phyloP scores from a whole-genome alignment of 2,888 invertebrate genomes.

The Ophion ventricosus region DNA sequence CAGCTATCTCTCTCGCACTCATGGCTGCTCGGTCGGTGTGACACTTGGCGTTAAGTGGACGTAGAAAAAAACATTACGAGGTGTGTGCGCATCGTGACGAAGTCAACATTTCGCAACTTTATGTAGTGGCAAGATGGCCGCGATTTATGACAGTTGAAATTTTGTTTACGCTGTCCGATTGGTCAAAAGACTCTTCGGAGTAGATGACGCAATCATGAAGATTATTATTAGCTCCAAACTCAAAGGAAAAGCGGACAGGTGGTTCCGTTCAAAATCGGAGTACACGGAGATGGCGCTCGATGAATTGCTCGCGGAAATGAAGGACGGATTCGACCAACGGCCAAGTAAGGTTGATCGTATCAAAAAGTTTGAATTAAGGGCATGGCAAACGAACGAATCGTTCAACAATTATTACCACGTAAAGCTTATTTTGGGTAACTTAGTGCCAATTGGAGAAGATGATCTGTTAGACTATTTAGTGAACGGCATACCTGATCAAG shows the following conservation, averaged over 20 bases:
- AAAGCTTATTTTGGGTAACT: constrained; percentile 58
- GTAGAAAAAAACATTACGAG: neutral
- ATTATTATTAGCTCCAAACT: constrained; percentile 63
- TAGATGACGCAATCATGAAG: constrained; percentile 52
- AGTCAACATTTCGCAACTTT: neutral
- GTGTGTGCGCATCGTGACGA: neutral
- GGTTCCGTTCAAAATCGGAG: constrained; percentile 67
- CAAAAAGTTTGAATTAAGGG: constrained; percentile 63
- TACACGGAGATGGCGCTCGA: constrained; percentile 52
- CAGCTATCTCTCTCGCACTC: too few species aligned
- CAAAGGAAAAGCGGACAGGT: constrained; percentile 61
- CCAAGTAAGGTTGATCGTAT: constrained; percentile 51
- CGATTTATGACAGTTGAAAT: neutral
- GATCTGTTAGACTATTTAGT: constrained; percentile 58
- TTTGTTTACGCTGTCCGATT: constrained; percentile 29
- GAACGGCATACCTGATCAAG: constrained; percentile 49
- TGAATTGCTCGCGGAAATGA: constrained; percentile 59
- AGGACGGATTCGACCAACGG: constrained; percentile 62
- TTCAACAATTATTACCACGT: constrained; percentile 64
- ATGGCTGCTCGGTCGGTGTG: too few species aligned
- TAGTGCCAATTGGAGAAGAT: constrained; percentile 56
- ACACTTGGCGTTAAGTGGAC: too few species aligned
- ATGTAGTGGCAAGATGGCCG: neutral
- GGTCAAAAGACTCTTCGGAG: constrained; percentile 34
- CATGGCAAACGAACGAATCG: constrained; percentile 59